phyloP scores from a whole-genome alignment of 2,113 vertebrate genomes.

The Actenoides lindsayi region DNA sequence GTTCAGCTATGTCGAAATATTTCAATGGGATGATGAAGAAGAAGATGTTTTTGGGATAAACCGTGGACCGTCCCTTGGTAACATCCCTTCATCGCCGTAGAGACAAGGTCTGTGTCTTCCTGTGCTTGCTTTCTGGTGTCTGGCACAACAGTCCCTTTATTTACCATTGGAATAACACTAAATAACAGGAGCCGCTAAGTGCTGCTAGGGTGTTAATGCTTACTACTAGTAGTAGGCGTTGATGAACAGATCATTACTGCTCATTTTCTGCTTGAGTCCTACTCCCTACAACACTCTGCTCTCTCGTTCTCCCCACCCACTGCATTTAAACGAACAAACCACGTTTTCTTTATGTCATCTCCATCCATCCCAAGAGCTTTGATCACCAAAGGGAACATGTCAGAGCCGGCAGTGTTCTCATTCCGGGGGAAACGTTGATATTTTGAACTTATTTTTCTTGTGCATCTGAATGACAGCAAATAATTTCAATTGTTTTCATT shows the following conservation, averaged over 20 bases:
- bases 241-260: slow-evolving; percentile 10
- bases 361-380: slow-evolving; percentile 39
- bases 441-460: slow-evolving; percentile 30
- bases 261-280: background rate
- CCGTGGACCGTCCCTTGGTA: background rate
- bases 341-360: slow-evolving; percentile 43
- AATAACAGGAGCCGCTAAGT: background rate
- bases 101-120: background rate
- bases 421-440: slow-evolving; percentile 21
- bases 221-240: background rate
- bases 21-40: background rate
- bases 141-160: background rate
- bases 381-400: slow-evolving; percentile 38
- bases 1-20: background rate
- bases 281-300: background rate
- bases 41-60: background rate
- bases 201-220: background rate
- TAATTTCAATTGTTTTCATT: background rate
- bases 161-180: background rate
- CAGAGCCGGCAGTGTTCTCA: slow-evolving; percentile 18
- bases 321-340: slow-evolving; percentile 61
- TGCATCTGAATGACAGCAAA: background rate
- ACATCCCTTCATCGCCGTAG: background rate
- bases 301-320: slow-evolving; percentile 50
- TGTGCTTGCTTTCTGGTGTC: background rate